Percentiles rank a stretch among this genome's conserved stretches.
phyloP scores from a whole-genome alignment of 2,888 invertebrate genomes.

The Spodoptera littoralis region DNA sequence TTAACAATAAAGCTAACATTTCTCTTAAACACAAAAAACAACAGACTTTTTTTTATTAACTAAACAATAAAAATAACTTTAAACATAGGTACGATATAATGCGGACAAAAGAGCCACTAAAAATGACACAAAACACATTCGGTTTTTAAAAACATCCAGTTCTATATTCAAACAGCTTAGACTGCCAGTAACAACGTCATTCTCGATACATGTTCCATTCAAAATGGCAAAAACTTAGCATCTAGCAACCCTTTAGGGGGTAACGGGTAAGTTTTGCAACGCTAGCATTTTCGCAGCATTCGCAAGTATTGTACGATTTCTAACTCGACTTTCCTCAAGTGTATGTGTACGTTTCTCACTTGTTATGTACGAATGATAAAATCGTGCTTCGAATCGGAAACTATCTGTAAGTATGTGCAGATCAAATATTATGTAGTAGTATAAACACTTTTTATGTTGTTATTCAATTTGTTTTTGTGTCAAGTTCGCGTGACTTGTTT shows the following conservation, averaged over 20 bases:
- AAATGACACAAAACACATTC: not conserved
- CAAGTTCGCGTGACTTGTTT: conserved; percentile 33
- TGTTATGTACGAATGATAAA: conserved; percentile 74
- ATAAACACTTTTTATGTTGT: conserved; percentile 16
- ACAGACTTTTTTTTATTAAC: too few relatives aligned
- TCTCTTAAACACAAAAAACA: too few relatives aligned
- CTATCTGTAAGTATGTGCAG: conserved; percentile 30
- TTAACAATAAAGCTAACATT: too few relatives aligned
- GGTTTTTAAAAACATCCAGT: not conserved
- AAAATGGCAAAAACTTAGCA: conserved; percentile 31
- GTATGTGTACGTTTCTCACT: conserved; percentile 69
- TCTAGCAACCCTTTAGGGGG: conserved; percentile 45
- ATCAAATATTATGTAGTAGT: conserved; percentile 27
- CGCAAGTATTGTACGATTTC: conserved; percentile 61
- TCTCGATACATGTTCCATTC: conserved; percentile 16
- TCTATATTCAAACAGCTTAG: conserved; percentile 14
- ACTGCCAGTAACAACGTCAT: conserved; percentile 30
- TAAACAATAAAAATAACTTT: too few relatives aligned
- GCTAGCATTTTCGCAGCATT: conserved; percentile 57
- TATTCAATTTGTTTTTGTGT: conserved; percentile 17
- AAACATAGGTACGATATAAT: too few relatives aligned
- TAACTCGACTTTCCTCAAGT: conserved; percentile 65
- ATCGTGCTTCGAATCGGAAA: conserved; percentile 68
- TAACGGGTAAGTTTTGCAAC: conserved; percentile 65
- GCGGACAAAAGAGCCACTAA: not conserved